These are phyloP conservation scores for Aporophyla nigra DNA, from an alignment of 2,888 invertebrate genomes.

Conservation along the genomic window DNA sequence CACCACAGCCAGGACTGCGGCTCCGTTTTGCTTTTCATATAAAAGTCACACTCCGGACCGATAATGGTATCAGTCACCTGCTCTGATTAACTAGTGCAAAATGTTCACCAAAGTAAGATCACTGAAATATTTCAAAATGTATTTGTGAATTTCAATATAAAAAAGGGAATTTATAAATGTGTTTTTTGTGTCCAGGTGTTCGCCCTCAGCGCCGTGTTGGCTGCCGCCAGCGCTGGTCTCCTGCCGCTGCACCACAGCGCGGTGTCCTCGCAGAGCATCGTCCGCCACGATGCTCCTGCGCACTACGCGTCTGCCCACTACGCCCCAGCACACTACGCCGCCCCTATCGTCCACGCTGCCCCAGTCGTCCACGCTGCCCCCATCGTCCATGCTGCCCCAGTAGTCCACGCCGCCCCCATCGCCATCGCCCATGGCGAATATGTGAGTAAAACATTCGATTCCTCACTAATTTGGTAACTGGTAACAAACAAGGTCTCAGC, in stretches of 20 bases:
- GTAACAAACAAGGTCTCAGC: conserved; percentile 26
- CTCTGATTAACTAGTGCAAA: conserved; percentile 88
- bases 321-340: conserved; percentile 77
- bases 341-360: conserved; percentile 78
- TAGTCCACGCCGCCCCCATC: conserved; percentile 77
- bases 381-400: conserved; percentile 77
- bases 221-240: conserved; percentile 90
- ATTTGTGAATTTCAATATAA: conserved; percentile 27
- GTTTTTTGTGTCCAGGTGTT: conserved; percentile 77
- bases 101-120: conserved; percentile 90
- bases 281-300: conserved; percentile 85
- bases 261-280: conserved; percentile 89
- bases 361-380: conserved; percentile 82
- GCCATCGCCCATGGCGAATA: conserved; percentile 82
- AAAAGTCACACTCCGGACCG: conserved; percentile 86
- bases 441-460: conserved; percentile 72
- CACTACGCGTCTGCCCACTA: conserved; percentile 83
- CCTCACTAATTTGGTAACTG: neutral
- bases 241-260: conserved; percentile 86
- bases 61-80: conserved; percentile 90
- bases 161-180: conserved; percentile 23
- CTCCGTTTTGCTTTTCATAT: conserved; percentile 90
- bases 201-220: conserved; percentile 87
- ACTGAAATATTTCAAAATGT: conserved; percentile 44
- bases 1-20: conserved; percentile 83